Evolutionary conservation across 2,797 vertebrate genomes (phyloP).

Genomic region (Fistularia tabacaria): DNA sequence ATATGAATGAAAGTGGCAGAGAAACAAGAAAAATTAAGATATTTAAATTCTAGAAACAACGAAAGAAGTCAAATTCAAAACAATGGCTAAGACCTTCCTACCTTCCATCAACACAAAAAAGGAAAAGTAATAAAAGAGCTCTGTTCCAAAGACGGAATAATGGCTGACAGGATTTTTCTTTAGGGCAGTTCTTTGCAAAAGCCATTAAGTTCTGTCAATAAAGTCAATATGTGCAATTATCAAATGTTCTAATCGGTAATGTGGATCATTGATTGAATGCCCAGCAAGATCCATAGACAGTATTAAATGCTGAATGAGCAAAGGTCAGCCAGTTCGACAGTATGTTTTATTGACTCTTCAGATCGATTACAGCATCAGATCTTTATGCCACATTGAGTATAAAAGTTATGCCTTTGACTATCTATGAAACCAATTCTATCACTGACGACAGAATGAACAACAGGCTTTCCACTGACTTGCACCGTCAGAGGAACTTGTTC

Average conservation of each 20-base stretch:
- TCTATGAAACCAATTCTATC: background rate
- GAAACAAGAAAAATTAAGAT: no score
- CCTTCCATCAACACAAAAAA: no score
- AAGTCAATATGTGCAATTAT: conserved; percentile 22
- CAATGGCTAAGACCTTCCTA: no score
- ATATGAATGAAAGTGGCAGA: no score
- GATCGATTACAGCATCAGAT: background rate
- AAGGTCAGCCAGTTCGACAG: background rate
- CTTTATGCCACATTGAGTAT: no score
- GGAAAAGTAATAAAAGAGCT: no score
- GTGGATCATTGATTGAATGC: conserved; percentile 10
- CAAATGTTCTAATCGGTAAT: conserved; percentile 11
- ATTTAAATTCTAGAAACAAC: no score
- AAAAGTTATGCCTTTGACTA: background rate
- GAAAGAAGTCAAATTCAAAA: no score
- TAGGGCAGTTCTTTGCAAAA: conserved; percentile 9
- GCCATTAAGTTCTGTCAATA: conserved; percentile 18
- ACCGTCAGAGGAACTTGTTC: conserved; percentile 10
- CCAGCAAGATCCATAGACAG: background rate
- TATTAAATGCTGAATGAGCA: background rate
- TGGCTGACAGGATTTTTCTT: background rate
- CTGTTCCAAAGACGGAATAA: background rate
- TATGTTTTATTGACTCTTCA: conserved; percentile 3
- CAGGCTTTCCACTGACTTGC: background rate
- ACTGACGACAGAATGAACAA: background rate